Evolutionary conservation across 2,888 invertebrate genomes (phyloP).

Genomic region (Automeris io): DNA sequence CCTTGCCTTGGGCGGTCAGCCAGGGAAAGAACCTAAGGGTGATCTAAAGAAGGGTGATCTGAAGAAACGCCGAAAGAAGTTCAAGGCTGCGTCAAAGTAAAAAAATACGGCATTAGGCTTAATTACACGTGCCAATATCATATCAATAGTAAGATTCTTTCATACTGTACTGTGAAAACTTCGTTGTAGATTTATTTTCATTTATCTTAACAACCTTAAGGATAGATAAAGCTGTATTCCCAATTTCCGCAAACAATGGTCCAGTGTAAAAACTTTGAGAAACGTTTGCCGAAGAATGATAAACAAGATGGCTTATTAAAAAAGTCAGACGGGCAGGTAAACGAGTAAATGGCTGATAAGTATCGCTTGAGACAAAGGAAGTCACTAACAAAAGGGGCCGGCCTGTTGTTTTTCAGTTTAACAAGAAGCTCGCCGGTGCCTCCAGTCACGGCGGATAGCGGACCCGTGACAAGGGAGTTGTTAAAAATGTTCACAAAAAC

Average conservation of each 20-base stretch:
- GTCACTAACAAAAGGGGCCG: constrained; percentile 49
- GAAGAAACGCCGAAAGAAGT: no score
- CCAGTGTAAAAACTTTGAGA: neutral
- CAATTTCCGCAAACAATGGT: neutral
- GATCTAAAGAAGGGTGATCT: no score
- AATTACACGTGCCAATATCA: no score
- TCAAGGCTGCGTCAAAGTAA: no score
- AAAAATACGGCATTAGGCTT: no score
- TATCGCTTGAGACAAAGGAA: constrained; percentile 67
- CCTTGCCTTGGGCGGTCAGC: no score
- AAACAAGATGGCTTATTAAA: constrained; percentile 44
- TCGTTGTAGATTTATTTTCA: no score
- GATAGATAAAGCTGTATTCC: no score
- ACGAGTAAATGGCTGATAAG: constrained; percentile 65
- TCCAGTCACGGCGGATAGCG: constrained; percentile 6
- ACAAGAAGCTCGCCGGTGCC: constrained; percentile 7
- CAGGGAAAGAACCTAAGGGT: no score
- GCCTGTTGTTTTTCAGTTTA: constrained; percentile 59
- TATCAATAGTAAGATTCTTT: no score
- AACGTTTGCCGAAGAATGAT: constrained; percentile 9
- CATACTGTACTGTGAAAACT: no score
- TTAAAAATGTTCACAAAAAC: neutral
- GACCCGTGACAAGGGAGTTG: constrained; percentile 1
- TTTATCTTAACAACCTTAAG: no score
- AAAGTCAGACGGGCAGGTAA: constrained; percentile 56